Evolutionary conservation across 1,140 invertebrate species (phyloP).

Genomic region (Chironomus striatipennis): DNA sequence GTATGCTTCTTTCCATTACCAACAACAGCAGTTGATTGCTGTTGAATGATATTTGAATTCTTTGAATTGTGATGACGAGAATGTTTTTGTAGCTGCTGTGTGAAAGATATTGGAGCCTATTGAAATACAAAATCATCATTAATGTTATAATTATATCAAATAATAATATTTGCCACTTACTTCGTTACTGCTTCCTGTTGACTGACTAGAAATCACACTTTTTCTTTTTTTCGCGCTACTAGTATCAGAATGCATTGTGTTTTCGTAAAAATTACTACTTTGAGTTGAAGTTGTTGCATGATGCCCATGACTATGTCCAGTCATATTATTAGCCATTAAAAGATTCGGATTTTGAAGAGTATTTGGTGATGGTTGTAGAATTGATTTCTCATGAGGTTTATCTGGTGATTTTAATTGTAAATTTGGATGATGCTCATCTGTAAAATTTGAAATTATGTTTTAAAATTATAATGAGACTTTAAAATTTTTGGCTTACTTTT

Average conservation of each 20-base stretch:
- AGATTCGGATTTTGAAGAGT: constrained; percentile 35
- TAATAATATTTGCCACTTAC: constrained; percentile 26
- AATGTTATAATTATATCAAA: neutral
- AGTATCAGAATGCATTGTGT: constrained; percentile 40
- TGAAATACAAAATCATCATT: constrained; percentile 26
- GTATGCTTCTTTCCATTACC: constrained; percentile 40
- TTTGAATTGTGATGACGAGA: constrained; percentile 30
- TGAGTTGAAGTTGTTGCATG: constrained; percentile 40
- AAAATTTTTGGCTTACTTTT: constrained; percentile 33
- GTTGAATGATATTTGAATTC: neutral
- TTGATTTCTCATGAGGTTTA: constrained; percentile 31
- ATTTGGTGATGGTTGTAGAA: constrained; percentile 28
- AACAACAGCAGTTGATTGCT: neutral
- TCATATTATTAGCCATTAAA: constrained; percentile 28
- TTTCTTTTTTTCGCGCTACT: constrained; percentile 40
- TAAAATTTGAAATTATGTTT: neutral
- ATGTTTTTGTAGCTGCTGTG: constrained; percentile 61
- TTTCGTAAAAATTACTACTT: constrained; percentile 40
- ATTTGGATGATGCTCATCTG: constrained; percentile 37
- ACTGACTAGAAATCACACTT: constrained; percentile 42
- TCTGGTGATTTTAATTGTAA: constrained; percentile 37
- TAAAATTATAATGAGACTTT: neutral
- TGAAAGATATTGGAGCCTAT: constrained; percentile 54
- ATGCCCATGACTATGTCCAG: constrained; percentile 31
- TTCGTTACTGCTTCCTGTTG: constrained; percentile 41